Evolutionary conservation across 2,797 vertebrate genomes (phyloP).

Genomic region (Lacerta viridis): DNA sequence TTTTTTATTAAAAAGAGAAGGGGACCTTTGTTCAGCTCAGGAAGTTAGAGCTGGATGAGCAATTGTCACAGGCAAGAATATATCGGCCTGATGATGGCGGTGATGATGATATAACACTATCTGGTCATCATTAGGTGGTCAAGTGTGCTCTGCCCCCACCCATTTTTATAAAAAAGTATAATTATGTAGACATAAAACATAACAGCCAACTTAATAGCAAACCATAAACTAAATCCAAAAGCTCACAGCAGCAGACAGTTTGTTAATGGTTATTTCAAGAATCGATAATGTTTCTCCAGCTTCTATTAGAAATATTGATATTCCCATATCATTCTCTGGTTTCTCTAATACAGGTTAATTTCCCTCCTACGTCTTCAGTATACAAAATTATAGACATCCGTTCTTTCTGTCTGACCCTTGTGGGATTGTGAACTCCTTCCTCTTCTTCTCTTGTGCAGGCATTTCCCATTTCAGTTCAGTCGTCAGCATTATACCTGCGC

Average conservation of each 20-base stretch:
- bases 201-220: background rate
- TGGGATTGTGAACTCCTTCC: background rate
- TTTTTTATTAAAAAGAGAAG: background rate
- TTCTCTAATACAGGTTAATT: background rate
- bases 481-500: background rate
- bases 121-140: background rate
- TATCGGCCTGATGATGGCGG: background rate
- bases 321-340: slow-evolving; percentile 4
- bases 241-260: background rate
- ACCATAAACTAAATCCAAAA: background rate
- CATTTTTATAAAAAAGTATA: background rate
- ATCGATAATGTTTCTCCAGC: background rate
- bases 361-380: too few species aligned
- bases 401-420: background rate
- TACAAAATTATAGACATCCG: background rate
- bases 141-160: background rate
- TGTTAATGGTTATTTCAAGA: slow-evolving; percentile 1
- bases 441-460: too few species aligned
- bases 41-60: background rate
- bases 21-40: background rate
- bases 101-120: background rate
- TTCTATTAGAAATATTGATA: slow-evolving; percentile 20
- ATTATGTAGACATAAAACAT: background rate
- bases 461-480: background rate
- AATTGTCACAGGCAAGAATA: background rate